Conservation (phyloP, 2,113 vertebrate genomes). For the Phylloscopus trochilus region DNA sequence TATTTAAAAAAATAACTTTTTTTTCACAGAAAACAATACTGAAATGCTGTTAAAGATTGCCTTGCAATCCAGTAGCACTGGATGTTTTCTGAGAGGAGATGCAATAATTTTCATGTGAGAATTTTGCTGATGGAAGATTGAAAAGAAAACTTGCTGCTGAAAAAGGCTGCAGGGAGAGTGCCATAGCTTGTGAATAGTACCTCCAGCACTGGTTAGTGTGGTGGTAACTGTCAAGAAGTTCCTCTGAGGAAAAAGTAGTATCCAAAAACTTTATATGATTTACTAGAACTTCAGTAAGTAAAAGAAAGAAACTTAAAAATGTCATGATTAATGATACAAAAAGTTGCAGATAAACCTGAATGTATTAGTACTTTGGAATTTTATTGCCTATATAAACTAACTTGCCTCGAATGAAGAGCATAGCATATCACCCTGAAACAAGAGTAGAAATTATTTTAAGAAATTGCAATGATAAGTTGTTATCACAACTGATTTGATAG, state of each 20-base stretch:
- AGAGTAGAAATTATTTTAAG: neutral
- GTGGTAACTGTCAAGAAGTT: neutral
- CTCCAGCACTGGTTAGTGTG: neutral
- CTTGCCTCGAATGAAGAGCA: neutral
- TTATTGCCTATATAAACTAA: neutral
- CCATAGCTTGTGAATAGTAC: rapidly evolving
- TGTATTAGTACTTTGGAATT: neutral
- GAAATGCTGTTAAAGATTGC: neutral
- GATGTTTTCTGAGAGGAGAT: neutral
- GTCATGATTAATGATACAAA: neutral
- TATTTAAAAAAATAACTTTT: neutral
- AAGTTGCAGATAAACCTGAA: neutral
- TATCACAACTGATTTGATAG: neutral
- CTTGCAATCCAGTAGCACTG: neutral
- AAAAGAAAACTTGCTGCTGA: neutral
- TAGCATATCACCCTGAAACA: neutral
- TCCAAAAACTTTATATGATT: neutral
- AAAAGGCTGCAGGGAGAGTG: neutral
- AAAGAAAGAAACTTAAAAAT: neutral
- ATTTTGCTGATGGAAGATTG: neutral
- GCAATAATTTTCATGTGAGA: neutral
- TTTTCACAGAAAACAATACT: neutral
- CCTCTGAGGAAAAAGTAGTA: neutral
- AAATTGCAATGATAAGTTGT: neutral
- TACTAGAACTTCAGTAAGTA: neutral